Conservation (phyloP, 1,140 invertebrate species). For the Varroa destructor region DNA sequence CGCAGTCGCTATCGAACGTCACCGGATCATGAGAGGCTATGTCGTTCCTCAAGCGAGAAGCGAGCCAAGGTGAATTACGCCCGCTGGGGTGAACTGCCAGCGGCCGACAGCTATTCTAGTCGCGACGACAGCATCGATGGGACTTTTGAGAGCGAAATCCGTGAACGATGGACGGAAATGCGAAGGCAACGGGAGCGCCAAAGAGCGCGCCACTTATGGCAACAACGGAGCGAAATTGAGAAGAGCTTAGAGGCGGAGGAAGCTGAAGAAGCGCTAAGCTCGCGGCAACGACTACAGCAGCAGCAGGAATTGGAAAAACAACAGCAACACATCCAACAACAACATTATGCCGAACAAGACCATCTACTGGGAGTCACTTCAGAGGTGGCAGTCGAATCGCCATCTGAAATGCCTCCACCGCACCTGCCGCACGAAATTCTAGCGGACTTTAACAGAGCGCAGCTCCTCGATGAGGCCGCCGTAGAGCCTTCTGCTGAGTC, state of each 20-base stretch:
- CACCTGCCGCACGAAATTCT: slow-evolving; percentile 3
- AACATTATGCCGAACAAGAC: not conserved
- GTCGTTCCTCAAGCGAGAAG: slow-evolving; percentile 23
- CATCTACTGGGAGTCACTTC: not conserved
- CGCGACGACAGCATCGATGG: slow-evolving; percentile 23
- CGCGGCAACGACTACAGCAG: not conserved
- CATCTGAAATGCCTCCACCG: not conserved
- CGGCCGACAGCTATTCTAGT: slow-evolving; percentile 21
- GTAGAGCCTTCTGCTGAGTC: not conserved
- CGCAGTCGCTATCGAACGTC: slow-evolving; percentile 25
- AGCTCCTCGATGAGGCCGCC: not conserved
- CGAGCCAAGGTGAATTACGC: slow-evolving; percentile 22
- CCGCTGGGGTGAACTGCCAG: slow-evolving; percentile 15
- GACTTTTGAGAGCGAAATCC: slow-evolving; percentile 25
- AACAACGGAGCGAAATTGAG: slow-evolving; percentile 24
- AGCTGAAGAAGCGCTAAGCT: not conserved
- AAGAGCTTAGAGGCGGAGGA: slow-evolving; percentile 26
- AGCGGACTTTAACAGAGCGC: slow-evolving; percentile 15
- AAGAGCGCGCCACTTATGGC: slow-evolving; percentile 16
- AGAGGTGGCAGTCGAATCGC: no score
- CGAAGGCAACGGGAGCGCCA: slow-evolving; percentile 4
- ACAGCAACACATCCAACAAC: not conserved
- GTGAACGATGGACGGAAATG: slow-evolving; percentile 26
- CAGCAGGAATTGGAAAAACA: not conserved
- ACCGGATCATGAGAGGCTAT: slow-evolving; percentile 8